These are phyloP conservation scores for Sciurus vulgaris DNA, from an alignment of 2,797 vertebrate species.

Conservation along the genomic window DNA sequence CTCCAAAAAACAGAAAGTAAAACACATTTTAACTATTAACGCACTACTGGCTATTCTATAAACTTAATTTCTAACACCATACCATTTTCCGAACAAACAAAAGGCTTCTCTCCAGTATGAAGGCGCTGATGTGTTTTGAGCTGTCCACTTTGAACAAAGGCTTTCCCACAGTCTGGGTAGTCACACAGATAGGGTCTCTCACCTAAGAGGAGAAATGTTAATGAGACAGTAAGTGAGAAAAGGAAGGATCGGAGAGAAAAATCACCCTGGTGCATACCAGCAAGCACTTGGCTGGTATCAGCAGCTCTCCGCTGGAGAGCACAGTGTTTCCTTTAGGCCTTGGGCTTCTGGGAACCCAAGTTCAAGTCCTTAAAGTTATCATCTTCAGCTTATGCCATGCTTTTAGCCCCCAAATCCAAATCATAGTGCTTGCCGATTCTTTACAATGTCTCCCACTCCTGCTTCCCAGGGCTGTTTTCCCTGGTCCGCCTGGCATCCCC, in stretches of 20 bases:
- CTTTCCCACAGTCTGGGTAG: conserved; percentile 98
- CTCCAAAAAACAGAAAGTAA: conserved; percentile 25
- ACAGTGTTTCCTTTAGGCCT: background rate
- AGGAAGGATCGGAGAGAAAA: background rate
- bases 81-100: conserved; percentile 99
- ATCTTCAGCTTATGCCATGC: background rate
- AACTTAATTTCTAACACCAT: conserved; percentile 68
- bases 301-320: background rate
- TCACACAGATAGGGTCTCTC: conserved; percentile 98
- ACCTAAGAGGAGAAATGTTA: conserved; percentile 88
- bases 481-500: background rate
- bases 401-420: background rate
- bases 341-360: background rate
- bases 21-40: conserved; percentile 46
- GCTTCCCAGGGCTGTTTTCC: background rate
- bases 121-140: conserved; percentile 99
- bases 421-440: background rate
- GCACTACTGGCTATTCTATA: conserved; percentile 27
- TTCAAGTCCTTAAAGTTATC: background rate
- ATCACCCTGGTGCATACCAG: background rate
- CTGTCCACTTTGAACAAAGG: conserved; percentile 99
- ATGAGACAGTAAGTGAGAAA: background rate
- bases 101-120: conserved; percentile 99
- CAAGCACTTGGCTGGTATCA: background rate
- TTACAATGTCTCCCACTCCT: background rate